Conservation (phyloP, 2,113 vertebrate genomes). For the Passer montanus region DNA sequence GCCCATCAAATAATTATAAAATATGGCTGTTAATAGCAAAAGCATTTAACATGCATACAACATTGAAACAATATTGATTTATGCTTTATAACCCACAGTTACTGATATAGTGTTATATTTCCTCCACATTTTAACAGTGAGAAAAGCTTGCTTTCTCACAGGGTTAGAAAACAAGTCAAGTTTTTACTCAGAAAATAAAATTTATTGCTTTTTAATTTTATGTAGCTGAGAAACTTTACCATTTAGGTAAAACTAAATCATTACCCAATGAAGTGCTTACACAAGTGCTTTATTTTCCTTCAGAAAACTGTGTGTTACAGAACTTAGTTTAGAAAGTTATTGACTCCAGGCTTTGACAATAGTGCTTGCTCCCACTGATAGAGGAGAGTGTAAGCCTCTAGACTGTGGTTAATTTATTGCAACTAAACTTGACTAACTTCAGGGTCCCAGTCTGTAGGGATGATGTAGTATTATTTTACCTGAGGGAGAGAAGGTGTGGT, state of each 20-base stretch:
- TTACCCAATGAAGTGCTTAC: neutral
- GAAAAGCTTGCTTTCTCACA: neutral
- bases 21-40: neutral
- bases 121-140: neutral
- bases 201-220: neutral
- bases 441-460: neutral
- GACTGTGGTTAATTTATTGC: neutral
- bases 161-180: neutral
- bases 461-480: neutral
- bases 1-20: neutral
- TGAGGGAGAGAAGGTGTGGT: neutral
- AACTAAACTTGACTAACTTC: neutral
- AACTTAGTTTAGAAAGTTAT: neutral
- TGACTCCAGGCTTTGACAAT: neutral
- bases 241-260: neutral
- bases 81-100: neutral
- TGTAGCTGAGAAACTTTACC: neutral
- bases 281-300: neutral
- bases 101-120: neutral
- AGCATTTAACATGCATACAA: neutral
- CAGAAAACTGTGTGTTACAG: neutral
- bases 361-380: neutral
- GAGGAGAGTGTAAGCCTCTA: neutral
- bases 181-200: neutral
- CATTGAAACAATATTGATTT: neutral